phyloP scores from a whole-genome alignment of 2,888 invertebrate genomes.

The Eupithecia insigniata region DNA sequence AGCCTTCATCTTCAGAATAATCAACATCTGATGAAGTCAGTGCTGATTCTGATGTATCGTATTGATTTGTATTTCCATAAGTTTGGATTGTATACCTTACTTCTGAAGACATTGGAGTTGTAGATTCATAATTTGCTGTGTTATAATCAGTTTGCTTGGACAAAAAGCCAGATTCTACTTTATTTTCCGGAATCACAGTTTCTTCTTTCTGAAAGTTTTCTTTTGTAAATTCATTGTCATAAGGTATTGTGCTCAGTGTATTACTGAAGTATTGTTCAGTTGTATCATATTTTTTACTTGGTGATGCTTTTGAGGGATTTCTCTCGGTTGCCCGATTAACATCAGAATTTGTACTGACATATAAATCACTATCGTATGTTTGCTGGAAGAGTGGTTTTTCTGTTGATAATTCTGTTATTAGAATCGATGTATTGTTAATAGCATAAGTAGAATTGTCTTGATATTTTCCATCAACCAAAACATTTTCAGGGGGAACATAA shows the following conservation, averaged over 20 bases:
- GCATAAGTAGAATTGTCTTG: constrained; percentile 3
- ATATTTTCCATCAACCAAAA: constrained; percentile 16
- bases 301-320: neutral
- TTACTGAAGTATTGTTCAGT: constrained; percentile 15
- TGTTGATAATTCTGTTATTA: neutral
- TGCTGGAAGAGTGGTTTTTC: neutral
- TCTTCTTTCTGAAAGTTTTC: neutral
- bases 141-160: neutral
- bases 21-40: constrained; percentile 3
- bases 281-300: constrained; percentile 11
- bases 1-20: constrained; percentile 13
- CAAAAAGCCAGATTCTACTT: neutral
- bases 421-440: neutral
- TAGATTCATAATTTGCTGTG: constrained; percentile 26
- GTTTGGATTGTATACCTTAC: constrained; percentile 5
- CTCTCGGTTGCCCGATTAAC: neutral
- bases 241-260: constrained; percentile 10
- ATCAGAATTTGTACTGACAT: constrained; percentile 7
- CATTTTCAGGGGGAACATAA: constrained; percentile 23
- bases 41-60: constrained; percentile 10
- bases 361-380: constrained; percentile 1
- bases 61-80: constrained; percentile 13
- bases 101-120: constrained; percentile 46
- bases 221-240: neutral
- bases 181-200: neutral